These are phyloP conservation scores for Seira musarum DNA, from an alignment of 2,888 invertebrate genomes.

Conservation along the genomic window DNA sequence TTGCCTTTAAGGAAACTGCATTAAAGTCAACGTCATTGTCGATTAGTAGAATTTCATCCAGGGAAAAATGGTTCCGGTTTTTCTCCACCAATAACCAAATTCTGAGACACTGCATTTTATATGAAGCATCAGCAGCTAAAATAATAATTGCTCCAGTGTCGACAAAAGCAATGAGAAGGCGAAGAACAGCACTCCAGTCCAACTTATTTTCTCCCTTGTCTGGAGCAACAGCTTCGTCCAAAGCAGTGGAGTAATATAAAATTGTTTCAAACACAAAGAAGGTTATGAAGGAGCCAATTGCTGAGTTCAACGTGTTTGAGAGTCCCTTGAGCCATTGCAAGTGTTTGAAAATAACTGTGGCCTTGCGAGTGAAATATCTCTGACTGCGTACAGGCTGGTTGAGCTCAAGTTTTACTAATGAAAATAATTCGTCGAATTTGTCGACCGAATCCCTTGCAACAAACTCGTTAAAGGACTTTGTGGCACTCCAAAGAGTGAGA, in stretches of 20 bases:
- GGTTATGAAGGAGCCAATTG: not conserved
- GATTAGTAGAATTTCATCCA: not conserved
- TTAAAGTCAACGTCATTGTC: not conserved
- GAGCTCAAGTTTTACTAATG: not conserved
- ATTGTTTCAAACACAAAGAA: not conserved
- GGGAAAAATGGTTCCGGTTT: not conserved
- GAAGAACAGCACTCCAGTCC: not conserved
- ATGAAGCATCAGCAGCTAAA: not conserved
- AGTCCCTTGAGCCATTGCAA: not conserved
- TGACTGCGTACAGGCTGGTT: not conserved
- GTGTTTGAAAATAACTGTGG: not conserved
- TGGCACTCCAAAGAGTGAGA: not conserved
- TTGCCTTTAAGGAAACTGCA: not conserved
- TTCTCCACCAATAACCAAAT: not conserved
- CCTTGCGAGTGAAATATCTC: not conserved
- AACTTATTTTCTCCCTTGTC: not conserved
- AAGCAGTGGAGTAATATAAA: not conserved
- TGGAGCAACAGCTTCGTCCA: not conserved
- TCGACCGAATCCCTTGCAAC: not conserved
- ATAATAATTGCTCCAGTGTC: not conserved
- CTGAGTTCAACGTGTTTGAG: not conserved
- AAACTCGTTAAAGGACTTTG: not conserved
- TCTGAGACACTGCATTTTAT: not conserved
- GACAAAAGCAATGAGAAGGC: not conserved
- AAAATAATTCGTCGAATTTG: not conserved